phyloP scores from a whole-genome alignment of 2,797 vertebrate species.

The Etheostoma nigrum region DNA sequence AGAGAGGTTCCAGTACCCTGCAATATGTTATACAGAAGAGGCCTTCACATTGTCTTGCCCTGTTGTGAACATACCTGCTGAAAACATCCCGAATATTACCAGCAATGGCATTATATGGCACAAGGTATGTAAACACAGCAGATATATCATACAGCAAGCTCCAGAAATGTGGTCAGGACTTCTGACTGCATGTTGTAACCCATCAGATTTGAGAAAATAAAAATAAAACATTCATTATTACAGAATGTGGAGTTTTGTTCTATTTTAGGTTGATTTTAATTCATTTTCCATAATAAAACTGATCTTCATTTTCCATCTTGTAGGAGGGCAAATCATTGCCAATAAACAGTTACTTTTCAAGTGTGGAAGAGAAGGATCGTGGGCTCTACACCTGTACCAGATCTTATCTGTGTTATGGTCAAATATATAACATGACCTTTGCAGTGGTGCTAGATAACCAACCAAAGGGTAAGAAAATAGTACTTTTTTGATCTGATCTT shows the following conservation, averaged over 20 bases:
- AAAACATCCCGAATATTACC: neutral
- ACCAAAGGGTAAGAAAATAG: conserved; percentile 26
- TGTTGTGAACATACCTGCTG: neutral
- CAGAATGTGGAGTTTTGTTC: neutral
- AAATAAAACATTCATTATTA: too few species aligned
- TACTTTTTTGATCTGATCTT: neutral
- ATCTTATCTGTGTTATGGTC: conserved; percentile 45
- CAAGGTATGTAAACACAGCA: conserved; percentile 61
- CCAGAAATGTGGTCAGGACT: too few species aligned
- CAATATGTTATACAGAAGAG: neutral
- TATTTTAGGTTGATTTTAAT: neutral
- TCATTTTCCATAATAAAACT: neutral
- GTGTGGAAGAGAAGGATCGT: conserved; percentile 1
- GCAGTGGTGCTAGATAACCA: conserved; percentile 21
- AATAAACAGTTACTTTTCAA: rapidly evolving
- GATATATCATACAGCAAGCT: neutral
- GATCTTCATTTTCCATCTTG: neutral
- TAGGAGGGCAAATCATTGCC: conserved; percentile 9
- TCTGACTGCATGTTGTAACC: too few species aligned
- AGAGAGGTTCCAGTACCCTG: rapidly evolving
- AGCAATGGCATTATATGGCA: conserved; percentile 34
- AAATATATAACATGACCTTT: conserved; percentile 54
- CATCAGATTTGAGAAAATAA: too few species aligned
- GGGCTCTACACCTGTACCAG: conserved; percentile 65
- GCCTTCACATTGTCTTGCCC: conserved; percentile 45